Percentiles rank a stretch among this genome's conserved stretches.
Evolutionary conservation across 2,797 vertebrate genomes (phyloP).

Genomic region (Tapirus indicus): DNA sequence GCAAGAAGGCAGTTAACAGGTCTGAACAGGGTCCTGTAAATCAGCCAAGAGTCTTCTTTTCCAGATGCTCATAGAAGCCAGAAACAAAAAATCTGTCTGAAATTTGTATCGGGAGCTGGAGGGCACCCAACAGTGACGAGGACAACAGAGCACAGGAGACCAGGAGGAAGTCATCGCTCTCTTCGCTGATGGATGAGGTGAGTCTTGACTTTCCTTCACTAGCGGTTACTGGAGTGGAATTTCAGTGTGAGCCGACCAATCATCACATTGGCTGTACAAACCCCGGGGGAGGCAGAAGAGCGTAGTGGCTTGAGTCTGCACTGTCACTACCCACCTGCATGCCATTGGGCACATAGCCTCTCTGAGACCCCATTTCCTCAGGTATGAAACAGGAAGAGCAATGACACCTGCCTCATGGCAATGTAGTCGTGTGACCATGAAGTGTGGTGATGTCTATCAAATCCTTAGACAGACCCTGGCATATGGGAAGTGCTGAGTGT

Average conservation of each 20-base stretch:
- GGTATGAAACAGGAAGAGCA: accelerated
- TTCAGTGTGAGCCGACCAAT: neutral
- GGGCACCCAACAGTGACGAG: too few relatives aligned
- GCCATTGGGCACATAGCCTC: neutral
- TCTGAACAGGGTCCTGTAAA: neutral
- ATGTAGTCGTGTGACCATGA: accelerated
- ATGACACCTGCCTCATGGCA: accelerated
- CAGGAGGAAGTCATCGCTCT: neutral
- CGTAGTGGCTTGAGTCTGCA: accelerated
- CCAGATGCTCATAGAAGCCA: constrained; percentile 16
- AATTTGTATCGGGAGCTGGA: neutral
- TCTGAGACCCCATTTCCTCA: neutral
- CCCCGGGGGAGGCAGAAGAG: neutral
- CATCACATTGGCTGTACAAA: accelerated
- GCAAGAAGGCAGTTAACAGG: neutral
- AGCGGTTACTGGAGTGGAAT: neutral
- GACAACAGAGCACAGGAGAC: neutral
- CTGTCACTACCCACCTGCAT: neutral
- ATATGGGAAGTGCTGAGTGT: neutral
- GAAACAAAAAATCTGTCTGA: neutral
- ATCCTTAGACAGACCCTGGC: too few relatives aligned
- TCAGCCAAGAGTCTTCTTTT: neutral
- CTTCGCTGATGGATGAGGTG: neutral
- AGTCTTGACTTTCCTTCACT: neutral
- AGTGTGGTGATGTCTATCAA: accelerated